Base-by-base conservation (phyloP, 2,113 vertebrate species). In the Theristicus caerulescens region DNA sequence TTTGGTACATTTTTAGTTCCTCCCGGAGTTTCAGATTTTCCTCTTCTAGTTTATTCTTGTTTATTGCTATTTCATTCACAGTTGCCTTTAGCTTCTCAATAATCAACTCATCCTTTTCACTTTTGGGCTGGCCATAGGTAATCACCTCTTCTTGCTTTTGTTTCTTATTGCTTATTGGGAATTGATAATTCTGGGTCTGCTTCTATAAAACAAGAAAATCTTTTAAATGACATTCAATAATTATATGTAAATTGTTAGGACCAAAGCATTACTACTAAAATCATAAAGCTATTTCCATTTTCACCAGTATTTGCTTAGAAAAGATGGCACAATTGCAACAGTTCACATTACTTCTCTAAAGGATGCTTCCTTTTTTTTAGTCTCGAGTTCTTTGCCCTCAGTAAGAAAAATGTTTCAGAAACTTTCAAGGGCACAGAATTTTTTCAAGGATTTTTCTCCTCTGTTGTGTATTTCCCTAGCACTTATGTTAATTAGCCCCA, bases 1-100 rank as follows among this genome's bases (percentile, higher is more conserved):
- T 96, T 94, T 98, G 98, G 93, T 96, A 98, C 70, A 95, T 92
- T 97, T 97, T 98, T 67, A 98, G 88, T 71, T 98, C 97, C 69
- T 97, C 95, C 4, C 20, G 93, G 49, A 98, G 98, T 81, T 97
- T 98, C 91, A 97, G 96, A 80, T 98, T 98, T 97, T 98, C 98
- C 67, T 98, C 97, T 91, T 98, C 90, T 36, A 98, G 79, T 71
- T 95, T 97, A 80, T 97, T 97, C 74, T 98, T 98, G 80, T 96
- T 97, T 80, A 98, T 78, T 58, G 92, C 96, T 49, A 98, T 98
- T 98, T 98, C 97, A 71, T 94, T 97, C 92, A 98, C 97, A 88
- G 96, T 96, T 46, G 83, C 95, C 94, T 98, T 98, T 40, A 98
- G 81, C 52, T 98, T 98, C 94, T 97, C 98, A 93, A 98, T 97